Percentiles rank a stretch among this genome's conserved stretches.
Conservation (phyloP, 2,113 vertebrate species). For the Phalacrocorax brasilianus region DNA sequence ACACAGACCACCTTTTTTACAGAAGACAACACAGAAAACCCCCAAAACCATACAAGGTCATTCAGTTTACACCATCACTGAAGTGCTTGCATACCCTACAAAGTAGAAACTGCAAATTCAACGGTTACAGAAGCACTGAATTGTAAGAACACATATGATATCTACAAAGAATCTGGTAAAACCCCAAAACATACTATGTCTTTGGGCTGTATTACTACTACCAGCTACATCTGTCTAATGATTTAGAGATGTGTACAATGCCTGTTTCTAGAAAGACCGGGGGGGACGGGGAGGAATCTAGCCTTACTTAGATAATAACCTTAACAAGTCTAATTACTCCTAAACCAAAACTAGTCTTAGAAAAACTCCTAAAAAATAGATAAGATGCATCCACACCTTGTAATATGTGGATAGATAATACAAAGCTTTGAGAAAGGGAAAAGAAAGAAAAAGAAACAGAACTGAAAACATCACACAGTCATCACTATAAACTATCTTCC, state of each 20-base stretch:
- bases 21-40: not conserved
- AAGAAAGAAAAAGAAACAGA: not conserved
- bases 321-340: not conserved
- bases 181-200: not conserved
- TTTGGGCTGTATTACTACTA: not conserved
- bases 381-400: not conserved
- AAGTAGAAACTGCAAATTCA: not conserved
- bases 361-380: not conserved
- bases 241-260: not conserved
- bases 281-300: not conserved
- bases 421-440: not conserved
- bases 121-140: not conserved
- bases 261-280: not conserved
- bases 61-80: not conserved
- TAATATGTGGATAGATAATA: not conserved
- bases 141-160: rapidly evolving
- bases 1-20: not conserved
- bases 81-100: not conserved
- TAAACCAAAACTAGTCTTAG: not conserved
- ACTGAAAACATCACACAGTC: not conserved
- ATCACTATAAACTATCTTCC: not conserved
- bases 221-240: not conserved
- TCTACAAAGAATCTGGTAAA: not conserved
- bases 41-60: not conserved
- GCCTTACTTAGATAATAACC: not conserved